Evolutionary conservation across 2,888 invertebrate genomes (phyloP).

Genomic region (Dromius quadrimaculatus): DNA sequence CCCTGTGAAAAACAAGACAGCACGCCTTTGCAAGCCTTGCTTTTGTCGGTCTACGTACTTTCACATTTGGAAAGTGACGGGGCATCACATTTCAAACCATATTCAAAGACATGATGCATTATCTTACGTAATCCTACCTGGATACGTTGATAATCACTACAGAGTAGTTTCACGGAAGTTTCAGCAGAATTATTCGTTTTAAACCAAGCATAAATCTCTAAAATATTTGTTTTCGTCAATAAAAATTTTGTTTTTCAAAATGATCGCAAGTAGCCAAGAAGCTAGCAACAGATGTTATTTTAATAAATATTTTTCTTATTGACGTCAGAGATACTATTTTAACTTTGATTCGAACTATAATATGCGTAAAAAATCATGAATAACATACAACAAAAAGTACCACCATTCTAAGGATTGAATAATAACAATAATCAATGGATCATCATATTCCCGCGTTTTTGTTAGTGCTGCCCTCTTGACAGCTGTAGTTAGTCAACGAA

Average conservation of each 20-base stretch:
- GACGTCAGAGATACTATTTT: slow-evolving; percentile 18
- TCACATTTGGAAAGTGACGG: slow-evolving; percentile 47
- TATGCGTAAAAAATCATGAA: not conserved
- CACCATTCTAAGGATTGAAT: not conserved
- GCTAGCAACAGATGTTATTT: slow-evolving; percentile 12
- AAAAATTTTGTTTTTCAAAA: not conserved
- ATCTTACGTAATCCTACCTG: slow-evolving; percentile 12
- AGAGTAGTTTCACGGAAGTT: slow-evolving; percentile 14
- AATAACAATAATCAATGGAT: not conserved
- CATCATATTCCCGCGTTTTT: slow-evolving; percentile 5
- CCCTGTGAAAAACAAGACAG: not conserved
- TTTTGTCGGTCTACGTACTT: slow-evolving; percentile 17
- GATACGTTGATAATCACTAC: slow-evolving; percentile 6
- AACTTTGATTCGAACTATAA: not conserved
- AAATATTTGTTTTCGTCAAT: not conserved
- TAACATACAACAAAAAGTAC: not conserved
- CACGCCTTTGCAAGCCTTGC: slow-evolving; percentile 37
- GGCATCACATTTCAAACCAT: slow-evolving; percentile 47
- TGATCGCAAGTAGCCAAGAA: not conserved
- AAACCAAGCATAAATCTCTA: not conserved
- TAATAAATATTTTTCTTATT: slow-evolving; percentile 25
- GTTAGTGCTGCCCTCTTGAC: slow-evolving; percentile 2
- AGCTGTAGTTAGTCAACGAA: not conserved
- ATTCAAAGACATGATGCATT: slow-evolving; percentile 44
- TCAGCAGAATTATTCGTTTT: not conserved